Conservation (phyloP, 2,888 invertebrate genomes). For the Elmis aenea region DNA sequence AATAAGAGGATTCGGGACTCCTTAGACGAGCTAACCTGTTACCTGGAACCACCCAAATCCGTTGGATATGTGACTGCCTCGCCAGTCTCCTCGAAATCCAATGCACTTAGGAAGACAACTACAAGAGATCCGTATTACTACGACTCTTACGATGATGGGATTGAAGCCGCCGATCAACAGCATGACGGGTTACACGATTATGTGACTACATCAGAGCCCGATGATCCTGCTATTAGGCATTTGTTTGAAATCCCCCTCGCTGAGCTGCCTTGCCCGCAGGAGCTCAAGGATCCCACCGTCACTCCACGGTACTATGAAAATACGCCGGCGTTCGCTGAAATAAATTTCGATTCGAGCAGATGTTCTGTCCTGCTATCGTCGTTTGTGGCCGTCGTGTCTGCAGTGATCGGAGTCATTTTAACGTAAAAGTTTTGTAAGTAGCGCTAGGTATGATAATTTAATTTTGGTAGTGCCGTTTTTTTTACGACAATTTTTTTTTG, state of each 20-base stretch:
- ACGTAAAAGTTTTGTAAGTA: constrained; percentile 17
- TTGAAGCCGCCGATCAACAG: constrained; percentile 30
- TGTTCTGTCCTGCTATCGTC: too few species aligned
- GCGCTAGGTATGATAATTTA: constrained; percentile 10
- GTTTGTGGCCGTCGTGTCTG: too few species aligned
- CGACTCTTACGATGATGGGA: constrained; percentile 25
- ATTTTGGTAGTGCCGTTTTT: constrained; percentile 8
- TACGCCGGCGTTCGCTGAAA: constrained; percentile 33
- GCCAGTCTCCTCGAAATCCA: constrained; percentile 11
- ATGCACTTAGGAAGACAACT: constrained; percentile 21
- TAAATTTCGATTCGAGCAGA: constrained; percentile 25
- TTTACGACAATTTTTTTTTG: too few species aligned
- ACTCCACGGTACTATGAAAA: constrained; percentile 34
- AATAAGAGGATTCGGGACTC: constrained; percentile 63
- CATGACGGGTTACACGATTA: constrained; percentile 29
- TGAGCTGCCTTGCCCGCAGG: constrained; percentile 43
- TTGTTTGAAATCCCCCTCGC: constrained; percentile 36
- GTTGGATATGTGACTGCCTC: constrained; percentile 8
- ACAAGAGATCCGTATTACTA: constrained; percentile 25
- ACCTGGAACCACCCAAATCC: constrained; percentile 49
- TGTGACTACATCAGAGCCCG: constrained; percentile 23
- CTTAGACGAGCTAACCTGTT: constrained; percentile 67
- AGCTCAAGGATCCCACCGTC: constrained; percentile 35
- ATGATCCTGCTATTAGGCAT: constrained; percentile 30
- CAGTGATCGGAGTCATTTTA: constrained; percentile 5